phyloP scores from a whole-genome alignment of 2,113 vertebrate species.

The Mesocricetus auratus region DNA sequence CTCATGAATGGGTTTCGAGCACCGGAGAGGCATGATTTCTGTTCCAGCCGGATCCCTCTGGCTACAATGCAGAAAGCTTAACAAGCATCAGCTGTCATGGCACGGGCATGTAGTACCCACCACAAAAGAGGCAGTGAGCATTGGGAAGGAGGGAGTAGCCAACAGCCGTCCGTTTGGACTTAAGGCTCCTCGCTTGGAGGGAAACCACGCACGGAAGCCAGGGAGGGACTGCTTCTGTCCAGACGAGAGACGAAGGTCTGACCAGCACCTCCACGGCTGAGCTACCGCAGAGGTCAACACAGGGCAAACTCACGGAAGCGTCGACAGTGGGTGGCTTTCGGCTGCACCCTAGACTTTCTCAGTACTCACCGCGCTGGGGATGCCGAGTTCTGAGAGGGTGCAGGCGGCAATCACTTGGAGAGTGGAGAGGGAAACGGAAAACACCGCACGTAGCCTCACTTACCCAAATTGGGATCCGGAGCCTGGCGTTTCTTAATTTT shows the following conservation, averaged over 20 bases:
- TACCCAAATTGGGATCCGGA: conserved; percentile 88
- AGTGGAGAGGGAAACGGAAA: background rate
- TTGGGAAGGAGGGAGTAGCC: background rate
- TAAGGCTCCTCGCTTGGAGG: background rate
- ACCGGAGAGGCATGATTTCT: background rate
- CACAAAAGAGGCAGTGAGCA: background rate
- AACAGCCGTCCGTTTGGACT: background rate
- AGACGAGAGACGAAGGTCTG: background rate
- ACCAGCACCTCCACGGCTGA: background rate
- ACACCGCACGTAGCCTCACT: conserved; percentile 35
- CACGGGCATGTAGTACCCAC: background rate
- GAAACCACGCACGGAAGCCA: background rate
- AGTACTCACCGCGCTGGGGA: background rate
- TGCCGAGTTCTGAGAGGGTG: background rate
- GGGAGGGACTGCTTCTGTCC: background rate
- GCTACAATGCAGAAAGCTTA: background rate
- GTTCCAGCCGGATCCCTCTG: background rate
- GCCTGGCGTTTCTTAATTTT: conserved; percentile 90
- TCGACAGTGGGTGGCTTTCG: accelerated
- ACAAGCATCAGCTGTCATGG: background rate
- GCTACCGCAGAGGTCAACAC: background rate
- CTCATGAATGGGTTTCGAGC: background rate
- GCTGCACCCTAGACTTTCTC: accelerated
- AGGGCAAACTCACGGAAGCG: background rate
- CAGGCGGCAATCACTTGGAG: background rate